Percentiles rank a stretch among this genome's conserved stretches.
phyloP scores from a whole-genome alignment of 2,113 vertebrate genomes.

The Aythya baeri region DNA sequence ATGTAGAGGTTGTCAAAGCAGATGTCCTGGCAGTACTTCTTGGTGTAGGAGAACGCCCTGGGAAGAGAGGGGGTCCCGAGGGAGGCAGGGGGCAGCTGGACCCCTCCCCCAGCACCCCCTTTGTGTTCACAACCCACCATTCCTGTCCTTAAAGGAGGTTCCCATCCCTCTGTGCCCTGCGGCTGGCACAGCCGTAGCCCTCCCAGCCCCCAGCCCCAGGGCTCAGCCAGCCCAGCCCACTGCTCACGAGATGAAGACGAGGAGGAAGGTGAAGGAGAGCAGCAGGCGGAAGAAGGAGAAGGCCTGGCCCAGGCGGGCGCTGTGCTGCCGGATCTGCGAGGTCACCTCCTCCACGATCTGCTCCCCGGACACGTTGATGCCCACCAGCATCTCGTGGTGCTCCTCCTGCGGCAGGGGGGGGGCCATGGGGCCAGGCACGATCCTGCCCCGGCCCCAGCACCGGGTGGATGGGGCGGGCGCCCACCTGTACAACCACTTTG shows the following conservation, averaged over 20 bases:
- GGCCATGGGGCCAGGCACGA: background rate
- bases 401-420: conserved; percentile 50
- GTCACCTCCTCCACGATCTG: conserved; percentile 69
- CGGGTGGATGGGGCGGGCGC: background rate
- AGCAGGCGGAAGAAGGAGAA: conserved; percentile 66
- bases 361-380: background rate
- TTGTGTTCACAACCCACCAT: background rate
- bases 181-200: no score
- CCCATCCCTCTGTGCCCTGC: background rate
- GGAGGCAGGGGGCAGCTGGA: background rate
- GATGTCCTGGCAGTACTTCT: conserved; percentile 74
- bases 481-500: conserved; percentile 75
- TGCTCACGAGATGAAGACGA: conserved; percentile 78
- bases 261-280: conserved; percentile 79
- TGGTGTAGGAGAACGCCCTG: conserved; percentile 80
- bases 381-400: conserved; percentile 55
- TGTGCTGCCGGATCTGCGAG: conserved; percentile 39
- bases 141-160: no score
- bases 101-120: background rate
- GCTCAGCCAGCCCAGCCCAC: no score
- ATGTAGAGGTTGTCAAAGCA: conserved; percentile 86
- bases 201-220: background rate
- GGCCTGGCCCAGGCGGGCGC: conserved; percentile 22
- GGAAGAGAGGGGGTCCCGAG: background rate
- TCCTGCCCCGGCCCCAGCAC: rapidly evolving